A percentile compares a stretch with the other conserved stretches of the same genome.
phyloP scores from a whole-genome alignment of 2,888 invertebrate genomes.

The Eilema griseolum region DNA sequence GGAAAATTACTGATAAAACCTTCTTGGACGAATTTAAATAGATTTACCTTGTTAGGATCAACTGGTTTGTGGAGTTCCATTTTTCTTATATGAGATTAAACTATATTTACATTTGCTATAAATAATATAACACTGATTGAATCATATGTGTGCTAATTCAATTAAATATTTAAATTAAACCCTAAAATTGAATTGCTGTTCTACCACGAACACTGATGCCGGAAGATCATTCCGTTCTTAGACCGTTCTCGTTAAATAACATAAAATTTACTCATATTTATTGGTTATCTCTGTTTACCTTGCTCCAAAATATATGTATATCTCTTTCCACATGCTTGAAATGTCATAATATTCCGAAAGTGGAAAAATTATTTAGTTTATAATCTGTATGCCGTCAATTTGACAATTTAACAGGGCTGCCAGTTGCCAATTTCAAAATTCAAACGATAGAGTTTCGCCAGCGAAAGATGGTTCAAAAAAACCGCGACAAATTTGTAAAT shows the following conservation, averaged over 20 bases:
- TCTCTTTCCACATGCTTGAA: slow-evolving; percentile 1
- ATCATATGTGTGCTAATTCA: slow-evolving; percentile 41
- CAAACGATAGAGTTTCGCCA: too few relatives aligned
- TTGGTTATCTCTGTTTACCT: slow-evolving; percentile 17
- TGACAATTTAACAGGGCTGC: slow-evolving; percentile 1
- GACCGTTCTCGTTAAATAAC: background rate
- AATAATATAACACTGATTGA: slow-evolving; percentile 22
- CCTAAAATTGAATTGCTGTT: slow-evolving; percentile 27
- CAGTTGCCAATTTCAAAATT: background rate
- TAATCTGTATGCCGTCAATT: background rate
- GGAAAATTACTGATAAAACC: slow-evolving; percentile 30
- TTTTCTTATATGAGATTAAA: slow-evolving; percentile 28
- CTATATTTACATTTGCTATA: slow-evolving; percentile 33
- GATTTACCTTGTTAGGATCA: slow-evolving; percentile 80
- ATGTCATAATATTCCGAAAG: background rate
- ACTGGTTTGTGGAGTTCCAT: slow-evolving; percentile 84
- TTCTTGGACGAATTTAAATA: slow-evolving; percentile 34
- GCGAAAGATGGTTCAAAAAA: too few relatives aligned
- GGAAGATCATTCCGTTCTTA: slow-evolving; percentile 18
- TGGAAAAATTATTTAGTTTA: too few relatives aligned
- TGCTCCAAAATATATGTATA: background rate
- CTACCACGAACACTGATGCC: slow-evolving; percentile 27
- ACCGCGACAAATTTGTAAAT: too few relatives aligned
- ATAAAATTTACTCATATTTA: background rate
- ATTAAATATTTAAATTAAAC: slow-evolving; percentile 31